phyloP scores from a whole-genome alignment of 2,797 vertebrate genomes.

The Danio albolineatus region DNA sequence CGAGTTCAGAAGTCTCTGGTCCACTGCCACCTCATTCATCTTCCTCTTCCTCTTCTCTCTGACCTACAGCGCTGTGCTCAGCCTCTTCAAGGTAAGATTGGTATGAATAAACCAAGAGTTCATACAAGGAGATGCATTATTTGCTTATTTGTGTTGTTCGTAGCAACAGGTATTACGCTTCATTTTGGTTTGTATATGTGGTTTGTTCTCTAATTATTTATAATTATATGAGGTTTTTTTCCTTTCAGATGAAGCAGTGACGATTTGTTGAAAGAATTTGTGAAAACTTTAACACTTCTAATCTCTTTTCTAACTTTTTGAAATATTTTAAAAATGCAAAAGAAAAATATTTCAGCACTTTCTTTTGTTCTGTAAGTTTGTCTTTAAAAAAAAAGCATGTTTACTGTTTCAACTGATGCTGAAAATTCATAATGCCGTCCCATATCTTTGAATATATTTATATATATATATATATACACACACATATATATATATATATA shows the following conservation, averaged over 20 bases:
- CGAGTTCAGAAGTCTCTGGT: slow-evolving; percentile 70
- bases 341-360: neutral
- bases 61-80: slow-evolving; percentile 64
- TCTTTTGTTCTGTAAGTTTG: neutral
- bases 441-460: neutral
- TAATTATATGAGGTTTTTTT: neutral
- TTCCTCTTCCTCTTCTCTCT: slow-evolving; percentile 70
- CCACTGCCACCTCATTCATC: slow-evolving; percentile 67
- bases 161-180: neutral
- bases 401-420: neutral
- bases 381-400: neutral
- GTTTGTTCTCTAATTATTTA: neutral
- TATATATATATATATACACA: neutral
- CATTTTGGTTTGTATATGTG: neutral
- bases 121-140: neutral
- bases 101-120: neutral
- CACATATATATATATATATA: neutral
- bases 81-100: slow-evolving; percentile 65
- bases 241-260: slow-evolving; percentile 10
- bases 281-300: neutral
- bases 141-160: no score
- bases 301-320: neutral
- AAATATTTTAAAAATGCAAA: neutral
- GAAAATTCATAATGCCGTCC: neutral
- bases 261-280: neutral